A percentile compares a stretch with the other conserved stretches of the same genome.
These are phyloP conservation scores for Tetraodon nigroviridis DNA, from an alignment of 2,113 vertebrate genomes.

Conservation along the genomic window DNA sequence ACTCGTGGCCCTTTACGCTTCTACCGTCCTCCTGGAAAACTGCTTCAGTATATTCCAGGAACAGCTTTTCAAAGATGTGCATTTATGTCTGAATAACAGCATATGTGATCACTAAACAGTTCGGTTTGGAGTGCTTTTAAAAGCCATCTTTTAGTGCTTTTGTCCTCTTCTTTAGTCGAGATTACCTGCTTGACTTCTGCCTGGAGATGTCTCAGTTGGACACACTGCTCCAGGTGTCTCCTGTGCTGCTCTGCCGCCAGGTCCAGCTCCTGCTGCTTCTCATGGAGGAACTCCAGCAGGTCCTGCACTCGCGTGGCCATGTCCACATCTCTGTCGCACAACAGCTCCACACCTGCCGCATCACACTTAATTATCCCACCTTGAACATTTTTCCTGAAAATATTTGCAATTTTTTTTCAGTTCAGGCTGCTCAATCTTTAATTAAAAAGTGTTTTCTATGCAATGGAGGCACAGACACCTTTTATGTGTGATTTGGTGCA, in stretches of 20 bases:
- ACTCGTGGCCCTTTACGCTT: slow-evolving; percentile 15
- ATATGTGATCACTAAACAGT: neutral
- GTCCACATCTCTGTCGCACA: slow-evolving; percentile 93
- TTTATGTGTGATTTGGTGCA: no score
- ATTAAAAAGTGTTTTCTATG: no score
- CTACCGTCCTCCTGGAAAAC: slow-evolving; percentile 13
- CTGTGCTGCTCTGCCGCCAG: slow-evolving; percentile 89
- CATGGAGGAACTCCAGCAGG: slow-evolving; percentile 93
- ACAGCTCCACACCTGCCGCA: slow-evolving; percentile 86
- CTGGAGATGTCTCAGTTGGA: slow-evolving; percentile 94
- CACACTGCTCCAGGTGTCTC: slow-evolving; percentile 94
- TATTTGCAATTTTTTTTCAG: neutral
- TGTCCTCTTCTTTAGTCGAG: neutral
- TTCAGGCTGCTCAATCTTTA: no score
- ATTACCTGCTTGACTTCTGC: slow-evolving; percentile 95
- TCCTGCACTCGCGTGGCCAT: slow-evolving; percentile 97
- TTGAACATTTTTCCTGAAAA: neutral
- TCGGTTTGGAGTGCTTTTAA: neutral
- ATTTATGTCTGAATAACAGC: slow-evolving; percentile 2
- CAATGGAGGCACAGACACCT: no score
- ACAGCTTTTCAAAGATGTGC: slow-evolving; percentile 4
- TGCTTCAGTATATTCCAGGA: neutral
- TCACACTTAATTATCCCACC: neutral
- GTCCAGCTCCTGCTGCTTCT: slow-evolving; percentile 97
- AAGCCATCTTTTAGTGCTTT: neutral